Percentiles rank a stretch among this genome's conserved stretches.
phyloP scores from a whole-genome alignment of 2,888 invertebrate genomes.

The Aspidapion aeneum region DNA sequence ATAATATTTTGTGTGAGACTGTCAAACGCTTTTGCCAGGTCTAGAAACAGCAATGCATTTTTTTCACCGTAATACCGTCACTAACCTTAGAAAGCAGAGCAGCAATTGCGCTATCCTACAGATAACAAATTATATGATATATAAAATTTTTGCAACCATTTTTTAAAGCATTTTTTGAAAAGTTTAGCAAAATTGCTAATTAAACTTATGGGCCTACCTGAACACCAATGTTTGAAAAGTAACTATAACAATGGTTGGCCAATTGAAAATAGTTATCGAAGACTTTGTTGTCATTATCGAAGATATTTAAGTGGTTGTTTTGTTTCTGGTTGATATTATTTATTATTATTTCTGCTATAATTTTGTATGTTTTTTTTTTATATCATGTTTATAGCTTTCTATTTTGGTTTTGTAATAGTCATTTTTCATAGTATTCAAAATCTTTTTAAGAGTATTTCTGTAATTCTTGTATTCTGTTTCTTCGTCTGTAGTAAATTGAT shows the following conservation, averaged over 20 bases:
- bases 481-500: too few species aligned
- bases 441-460: too few species aligned
- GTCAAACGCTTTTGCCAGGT: not conserved
- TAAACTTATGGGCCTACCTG: not conserved
- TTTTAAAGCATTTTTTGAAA: not conserved
- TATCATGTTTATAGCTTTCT: too few species aligned
- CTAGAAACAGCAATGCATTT: not conserved
- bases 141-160: not conserved
- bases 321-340: not conserved
- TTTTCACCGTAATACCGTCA: not conserved
- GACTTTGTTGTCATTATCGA: not conserved
- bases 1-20: not conserved
- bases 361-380: too few species aligned
- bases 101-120: not conserved
- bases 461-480: too few species aligned
- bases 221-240: not conserved
- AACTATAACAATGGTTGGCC: not conserved
- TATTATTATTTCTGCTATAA: not conserved
- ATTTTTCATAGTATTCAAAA: not conserved
- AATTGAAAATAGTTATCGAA: not conserved
- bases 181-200: not conserved
- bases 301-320: not conserved
- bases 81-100: not conserved
- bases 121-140: not conserved
- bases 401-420: not conserved